These are phyloP conservation scores for Muscicapa adusta DNA, from an alignment of 2,113 vertebrate genomes.

Conservation along the genomic window DNA sequence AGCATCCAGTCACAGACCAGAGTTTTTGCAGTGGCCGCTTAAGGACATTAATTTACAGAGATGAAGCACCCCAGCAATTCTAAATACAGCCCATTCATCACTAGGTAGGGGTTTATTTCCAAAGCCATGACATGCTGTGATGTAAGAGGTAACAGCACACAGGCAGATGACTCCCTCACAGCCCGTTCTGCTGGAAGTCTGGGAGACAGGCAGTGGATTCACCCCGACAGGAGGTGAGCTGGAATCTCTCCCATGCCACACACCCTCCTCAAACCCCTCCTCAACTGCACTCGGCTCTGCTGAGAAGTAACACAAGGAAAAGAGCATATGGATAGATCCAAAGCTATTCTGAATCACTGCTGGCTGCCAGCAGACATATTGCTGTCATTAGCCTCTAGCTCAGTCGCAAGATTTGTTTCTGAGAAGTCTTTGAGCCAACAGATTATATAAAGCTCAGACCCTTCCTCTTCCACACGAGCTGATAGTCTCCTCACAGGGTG, in stretches of 20 bases:
- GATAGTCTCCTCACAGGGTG: not conserved
- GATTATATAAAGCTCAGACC: not conserved
- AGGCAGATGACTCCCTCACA: not conserved
- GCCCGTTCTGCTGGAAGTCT: not conserved
- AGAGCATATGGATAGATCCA: not conserved
- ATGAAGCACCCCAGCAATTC: not conserved
- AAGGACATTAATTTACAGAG: not conserved
- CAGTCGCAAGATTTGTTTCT: not conserved
- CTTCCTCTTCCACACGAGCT: not conserved
- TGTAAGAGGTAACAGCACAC: not conserved
- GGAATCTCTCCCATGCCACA: not conserved
- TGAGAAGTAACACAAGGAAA: not conserved
- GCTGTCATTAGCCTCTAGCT: conserved; percentile 13
- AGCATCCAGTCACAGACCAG: not conserved
- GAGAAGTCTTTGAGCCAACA: not conserved
- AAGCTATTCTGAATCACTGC: not conserved
- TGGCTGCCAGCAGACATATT: not conserved
- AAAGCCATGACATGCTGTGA: not conserved
- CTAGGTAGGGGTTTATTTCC: not conserved
- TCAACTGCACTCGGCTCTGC: not conserved
- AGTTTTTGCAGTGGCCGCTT: not conserved
- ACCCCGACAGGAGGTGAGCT: not conserved
- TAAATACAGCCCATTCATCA: not conserved
- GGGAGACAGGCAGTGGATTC: not conserved
- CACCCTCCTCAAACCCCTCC: not conserved